Conservation (phyloP, 2,888 invertebrate genomes). For the Tachina fera region DNA sequence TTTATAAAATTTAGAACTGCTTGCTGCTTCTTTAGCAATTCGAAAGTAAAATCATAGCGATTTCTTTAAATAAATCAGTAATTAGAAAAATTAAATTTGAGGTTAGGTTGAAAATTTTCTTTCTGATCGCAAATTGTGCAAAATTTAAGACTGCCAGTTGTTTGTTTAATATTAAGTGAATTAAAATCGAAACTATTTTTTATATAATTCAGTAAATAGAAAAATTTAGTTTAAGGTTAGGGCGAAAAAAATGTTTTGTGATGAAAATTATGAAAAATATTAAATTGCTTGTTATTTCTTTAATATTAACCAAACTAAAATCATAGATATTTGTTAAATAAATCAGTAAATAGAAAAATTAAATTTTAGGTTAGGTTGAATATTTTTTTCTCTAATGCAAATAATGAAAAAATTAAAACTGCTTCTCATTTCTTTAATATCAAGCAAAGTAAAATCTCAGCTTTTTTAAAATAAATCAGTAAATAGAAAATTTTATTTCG, state of each 20-base stretch:
- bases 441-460: too few species aligned
- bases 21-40: background rate
- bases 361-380: background rate
- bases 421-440: too few species aligned
- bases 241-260: background rate
- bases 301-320: background rate
- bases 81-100: background rate
- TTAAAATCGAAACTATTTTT: background rate
- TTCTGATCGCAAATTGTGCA: background rate
- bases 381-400: background rate
- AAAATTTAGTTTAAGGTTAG: background rate
- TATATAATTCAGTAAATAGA: background rate
- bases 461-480: background rate
- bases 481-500: background rate
- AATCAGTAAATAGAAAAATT: background rate
- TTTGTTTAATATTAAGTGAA: background rate
- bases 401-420: background rate
- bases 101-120: background rate
- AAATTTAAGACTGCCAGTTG: background rate
- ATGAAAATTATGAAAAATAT: background rate
- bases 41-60: rapidly evolving
- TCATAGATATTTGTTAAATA: background rate
- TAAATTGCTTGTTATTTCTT: background rate
- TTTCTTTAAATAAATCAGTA: background rate
- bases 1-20: background rate